Evolutionary conservation across 2,113 vertebrate species (phyloP).

Genomic region (Peromyscus polionotus): DNA sequence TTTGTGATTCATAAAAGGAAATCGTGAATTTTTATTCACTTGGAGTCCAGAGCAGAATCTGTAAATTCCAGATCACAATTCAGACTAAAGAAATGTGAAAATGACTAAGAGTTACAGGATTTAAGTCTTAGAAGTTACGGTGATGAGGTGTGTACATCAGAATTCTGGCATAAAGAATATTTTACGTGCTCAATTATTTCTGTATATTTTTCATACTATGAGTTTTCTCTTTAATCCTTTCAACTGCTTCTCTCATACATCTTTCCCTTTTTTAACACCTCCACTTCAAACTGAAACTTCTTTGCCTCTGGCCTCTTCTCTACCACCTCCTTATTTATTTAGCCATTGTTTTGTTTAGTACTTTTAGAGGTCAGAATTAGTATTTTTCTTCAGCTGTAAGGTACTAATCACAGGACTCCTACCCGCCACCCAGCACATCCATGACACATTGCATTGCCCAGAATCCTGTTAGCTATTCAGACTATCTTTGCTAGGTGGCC

Average conservation of each 20-base stretch:
- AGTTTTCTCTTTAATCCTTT: constrained; percentile 49
- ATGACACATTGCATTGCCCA: background rate
- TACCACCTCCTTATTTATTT: background rate
- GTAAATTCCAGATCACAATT: constrained; percentile 50
- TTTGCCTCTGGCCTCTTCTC: background rate
- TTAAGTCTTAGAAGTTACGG: constrained; percentile 42
- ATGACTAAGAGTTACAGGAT: constrained; percentile 14
- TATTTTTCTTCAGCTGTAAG: constrained; percentile 26
- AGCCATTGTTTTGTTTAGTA: background rate
- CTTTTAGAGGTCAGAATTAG: constrained; percentile 36
- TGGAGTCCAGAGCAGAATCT: constrained; percentile 54
- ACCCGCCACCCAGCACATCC: background rate
- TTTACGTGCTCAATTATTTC: constrained; percentile 49
- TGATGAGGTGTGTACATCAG: constrained; percentile 49
- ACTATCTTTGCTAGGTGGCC: background rate
- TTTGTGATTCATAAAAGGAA: constrained; percentile 61
- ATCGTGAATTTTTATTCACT: constrained; percentile 57
- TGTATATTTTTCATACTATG: background rate
- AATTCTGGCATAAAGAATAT: constrained; percentile 45
- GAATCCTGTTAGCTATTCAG: background rate
- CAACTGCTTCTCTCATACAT: background rate
- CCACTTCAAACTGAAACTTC: background rate
- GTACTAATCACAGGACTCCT: background rate
- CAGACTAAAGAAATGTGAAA: constrained; percentile 56
- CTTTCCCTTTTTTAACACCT: background rate